Percentiles rank a stretch among this genome's conserved stretches.
These are phyloP conservation scores for Trissolcus basalis DNA, from an alignment of 1,140 invertebrate genomes.

Conservation along the genomic window DNA sequence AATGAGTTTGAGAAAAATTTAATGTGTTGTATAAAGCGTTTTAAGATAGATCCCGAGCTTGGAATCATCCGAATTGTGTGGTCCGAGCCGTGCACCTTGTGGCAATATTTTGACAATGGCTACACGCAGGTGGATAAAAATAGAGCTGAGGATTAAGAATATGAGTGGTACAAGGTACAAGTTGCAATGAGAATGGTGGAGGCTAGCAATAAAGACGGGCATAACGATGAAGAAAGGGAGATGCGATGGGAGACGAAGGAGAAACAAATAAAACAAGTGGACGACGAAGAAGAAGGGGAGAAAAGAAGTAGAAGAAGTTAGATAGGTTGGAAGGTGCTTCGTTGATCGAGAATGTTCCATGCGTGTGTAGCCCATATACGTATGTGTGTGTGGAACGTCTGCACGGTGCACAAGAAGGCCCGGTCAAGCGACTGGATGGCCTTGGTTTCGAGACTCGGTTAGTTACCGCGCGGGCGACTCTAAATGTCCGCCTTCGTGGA, in stretches of 20 bases:
- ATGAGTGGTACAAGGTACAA: conserved; percentile 14
- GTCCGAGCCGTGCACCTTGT: background rate
- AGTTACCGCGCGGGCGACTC: conserved; percentile 60
- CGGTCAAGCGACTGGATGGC: conserved; percentile 60
- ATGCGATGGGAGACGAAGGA: conserved; percentile 15
- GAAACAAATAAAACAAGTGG: conserved; percentile 12
- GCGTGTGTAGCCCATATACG: conserved; percentile 20
- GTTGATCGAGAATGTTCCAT: conserved; percentile 49
- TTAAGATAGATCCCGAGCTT: too few relatives aligned
- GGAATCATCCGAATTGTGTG: too few relatives aligned
- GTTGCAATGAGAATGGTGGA: background rate
- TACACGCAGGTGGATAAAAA: conserved; percentile 13
- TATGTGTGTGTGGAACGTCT: conserved; percentile 13
- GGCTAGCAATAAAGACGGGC: conserved; percentile 8
- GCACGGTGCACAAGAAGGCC: conserved; percentile 36
- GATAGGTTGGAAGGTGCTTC: conserved; percentile 46
- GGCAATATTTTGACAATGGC: conserved; percentile 25
- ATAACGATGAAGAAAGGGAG: conserved; percentile 27
- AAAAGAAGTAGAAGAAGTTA: conserved; percentile 20
- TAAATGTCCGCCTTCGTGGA: conserved; percentile 58
- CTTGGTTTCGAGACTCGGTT: conserved; percentile 62
- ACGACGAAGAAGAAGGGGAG: conserved; percentile 10
- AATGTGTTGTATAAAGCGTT: too few relatives aligned
- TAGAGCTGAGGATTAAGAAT: conserved; percentile 7
- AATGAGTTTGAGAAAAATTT: too few relatives aligned